Evolutionary conservation across 1,140 invertebrate species (phyloP).

Genomic region (Caerostris darwini): DNA sequence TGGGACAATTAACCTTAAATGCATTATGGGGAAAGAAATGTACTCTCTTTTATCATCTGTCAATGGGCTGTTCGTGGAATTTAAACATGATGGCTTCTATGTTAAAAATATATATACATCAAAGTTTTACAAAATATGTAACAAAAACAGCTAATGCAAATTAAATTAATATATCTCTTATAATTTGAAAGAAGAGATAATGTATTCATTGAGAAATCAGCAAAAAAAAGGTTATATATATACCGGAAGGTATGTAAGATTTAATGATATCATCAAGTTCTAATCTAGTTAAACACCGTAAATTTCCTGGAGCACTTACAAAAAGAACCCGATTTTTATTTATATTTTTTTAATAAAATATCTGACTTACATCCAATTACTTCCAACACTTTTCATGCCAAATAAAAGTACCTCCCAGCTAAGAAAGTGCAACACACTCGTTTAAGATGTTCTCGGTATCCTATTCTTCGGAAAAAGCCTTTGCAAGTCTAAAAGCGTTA

Average conservation of each 20-base stretch:
- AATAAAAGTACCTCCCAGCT: constrained; percentile 9
- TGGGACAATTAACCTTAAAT: no score
- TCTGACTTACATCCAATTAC: constrained; percentile 30
- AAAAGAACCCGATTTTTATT: neutral
- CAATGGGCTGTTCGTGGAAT: no score
- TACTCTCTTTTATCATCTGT: no score
- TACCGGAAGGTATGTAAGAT: neutral
- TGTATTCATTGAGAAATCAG: neutral
- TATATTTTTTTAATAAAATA: neutral
- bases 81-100: no score
- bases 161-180: no score
- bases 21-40: no score
- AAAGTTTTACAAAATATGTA: no score
- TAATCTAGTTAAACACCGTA: neutral
- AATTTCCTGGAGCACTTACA: neutral
- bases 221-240: no score
- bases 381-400: constrained; percentile 29
- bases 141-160: no score
- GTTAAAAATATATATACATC: no score
- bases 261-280: neutral
- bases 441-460: constrained; percentile 2
- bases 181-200: no score
- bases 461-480: neutral
- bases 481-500: neutral
- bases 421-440: constrained; percentile 23